phyloP scores from a whole-genome alignment of 2,888 invertebrate species.

The Urechis unicinctus region DNA sequence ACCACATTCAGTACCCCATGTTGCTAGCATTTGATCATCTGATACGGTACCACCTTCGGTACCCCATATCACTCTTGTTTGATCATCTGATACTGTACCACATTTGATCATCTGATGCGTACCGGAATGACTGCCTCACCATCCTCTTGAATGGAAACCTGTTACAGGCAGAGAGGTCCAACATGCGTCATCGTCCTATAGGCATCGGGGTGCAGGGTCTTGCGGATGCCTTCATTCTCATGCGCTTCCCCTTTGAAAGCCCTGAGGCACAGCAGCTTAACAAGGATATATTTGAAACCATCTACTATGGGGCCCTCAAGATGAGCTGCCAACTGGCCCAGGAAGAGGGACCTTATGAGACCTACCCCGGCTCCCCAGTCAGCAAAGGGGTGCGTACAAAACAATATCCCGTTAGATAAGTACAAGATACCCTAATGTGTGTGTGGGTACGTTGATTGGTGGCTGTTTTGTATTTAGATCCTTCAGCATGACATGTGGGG shows the following conservation, averaged over 20 bases:
- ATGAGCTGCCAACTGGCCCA: slow-evolving; percentile 91
- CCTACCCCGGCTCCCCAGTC: slow-evolving; percentile 84
- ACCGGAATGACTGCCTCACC: no score
- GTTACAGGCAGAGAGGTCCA: slow-evolving; percentile 62
- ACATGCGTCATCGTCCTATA: slow-evolving; percentile 66
- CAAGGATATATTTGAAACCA: slow-evolving; percentile 93
- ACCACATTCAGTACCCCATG: no score
- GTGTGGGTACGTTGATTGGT: no score
- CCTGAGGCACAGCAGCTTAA: slow-evolving; percentile 61
- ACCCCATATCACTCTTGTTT: no score
- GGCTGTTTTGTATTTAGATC: slow-evolving; percentile 57
- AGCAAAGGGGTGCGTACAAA: slow-evolving; percentile 68
- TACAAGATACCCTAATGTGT: neutral
- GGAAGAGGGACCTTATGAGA: slow-evolving; percentile 77
- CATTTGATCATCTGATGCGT: no score
- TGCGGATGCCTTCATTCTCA: slow-evolving; percentile 90
- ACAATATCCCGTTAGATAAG: neutral
- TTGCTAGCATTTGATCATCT: no score
- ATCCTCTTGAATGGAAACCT: no score
- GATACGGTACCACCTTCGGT: no score
- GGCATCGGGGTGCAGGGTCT: slow-evolving; percentile 94
- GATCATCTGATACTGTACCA: no score
- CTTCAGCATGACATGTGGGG: slow-evolving; percentile 98
- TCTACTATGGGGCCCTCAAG: slow-evolving; percentile 94
- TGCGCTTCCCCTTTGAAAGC: slow-evolving; percentile 59